A percentile compares a stretch with the other conserved stretches of the same genome.
These are phyloP conservation scores for Cataglyphis livida DNA, from an alignment of 2,888 invertebrate species.

Conservation along the genomic window DNA sequence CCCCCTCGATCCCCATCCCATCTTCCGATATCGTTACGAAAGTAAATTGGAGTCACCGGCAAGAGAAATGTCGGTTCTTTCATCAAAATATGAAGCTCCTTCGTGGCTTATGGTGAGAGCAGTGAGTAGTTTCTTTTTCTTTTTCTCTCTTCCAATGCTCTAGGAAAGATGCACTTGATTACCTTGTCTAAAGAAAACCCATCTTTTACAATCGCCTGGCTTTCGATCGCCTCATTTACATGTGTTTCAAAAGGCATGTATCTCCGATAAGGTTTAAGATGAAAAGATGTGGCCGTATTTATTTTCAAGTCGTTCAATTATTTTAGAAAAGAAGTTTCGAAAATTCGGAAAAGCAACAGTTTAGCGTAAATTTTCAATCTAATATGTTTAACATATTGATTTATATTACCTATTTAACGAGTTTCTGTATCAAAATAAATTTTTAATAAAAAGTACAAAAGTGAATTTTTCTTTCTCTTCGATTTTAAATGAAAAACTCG, in stretches of 20 bases:
- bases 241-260: conserved; percentile 1
- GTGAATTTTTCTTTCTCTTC: not conserved
- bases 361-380: not conserved
- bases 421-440: not conserved
- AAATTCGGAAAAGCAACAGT: not conserved
- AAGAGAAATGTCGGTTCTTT: conserved; percentile 37
- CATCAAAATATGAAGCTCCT: conserved; percentile 60
- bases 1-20: not conserved
- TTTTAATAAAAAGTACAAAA: not conserved
- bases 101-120: conserved; percentile 20
- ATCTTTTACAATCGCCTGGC: conserved; percentile 40
- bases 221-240: conserved; percentile 55
- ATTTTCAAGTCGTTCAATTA: not conserved
- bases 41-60: conserved; percentile 60
- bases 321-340: not conserved
- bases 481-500: conserved; percentile 16
- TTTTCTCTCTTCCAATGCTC: not conserved
- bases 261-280: not conserved
- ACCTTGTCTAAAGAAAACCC: conserved; percentile 34
- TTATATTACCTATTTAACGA: not conserved
- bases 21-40: conserved; percentile 48
- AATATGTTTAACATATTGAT: not conserved
- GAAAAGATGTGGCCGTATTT: not conserved
- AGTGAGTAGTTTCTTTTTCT: conserved; percentile 22
- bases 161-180: conserved; percentile 55